Base-by-base conservation (phyloP, 2,888 invertebrate genomes). In the Protodeltote pygarga region DNA sequence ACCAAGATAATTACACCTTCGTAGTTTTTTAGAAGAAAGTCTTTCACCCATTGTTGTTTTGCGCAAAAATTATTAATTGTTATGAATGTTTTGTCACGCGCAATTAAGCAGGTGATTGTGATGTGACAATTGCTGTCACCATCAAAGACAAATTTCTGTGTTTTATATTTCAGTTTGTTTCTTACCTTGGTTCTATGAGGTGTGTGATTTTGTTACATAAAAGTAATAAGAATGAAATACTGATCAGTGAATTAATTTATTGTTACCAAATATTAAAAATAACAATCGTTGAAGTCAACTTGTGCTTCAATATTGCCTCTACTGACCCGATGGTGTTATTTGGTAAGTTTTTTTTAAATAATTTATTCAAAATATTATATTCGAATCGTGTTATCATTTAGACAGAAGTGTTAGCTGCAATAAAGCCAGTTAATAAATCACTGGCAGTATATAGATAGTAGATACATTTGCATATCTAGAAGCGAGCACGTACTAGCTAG, bases 1-100 rank as follows among this genome's bases (percentile, higher is more conserved):
- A 65, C 31, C 61, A 60, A 68, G 79, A 87, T 88, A 84, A 89
- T 89, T 87, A 83, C 87, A 88, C 87, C 83, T 88, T 77, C 67
- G 61, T 6, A 53, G 45, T 54, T 74, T 74, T 76, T 67, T 57
- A 73, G 73, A 84, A 89, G 91, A 91, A 91, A 91, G 90, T 85
- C 88, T 91, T 91, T 92, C 89, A 69, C 80, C 70, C 46, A 72
- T 86, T 85, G 86, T 89, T 75, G 61, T 58, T 67, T 81, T 77
- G 79, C 75, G 77, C 82, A 86, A 85, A 79, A 77, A 59, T 69
- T 50, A 60, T 53, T 49, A 40, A 60, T 63, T 66, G 51, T 69
- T 67, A 65, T 66, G 55, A 72, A 59, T 71, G 60, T 51, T 63
- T 60, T 63, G 68, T 65, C 63, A 68, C 55, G 45, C 45, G 34